These are phyloP conservation scores for Heliconius erato DNA, from an alignment of 2,888 invertebrate genomes.

Conservation along the genomic window DNA sequence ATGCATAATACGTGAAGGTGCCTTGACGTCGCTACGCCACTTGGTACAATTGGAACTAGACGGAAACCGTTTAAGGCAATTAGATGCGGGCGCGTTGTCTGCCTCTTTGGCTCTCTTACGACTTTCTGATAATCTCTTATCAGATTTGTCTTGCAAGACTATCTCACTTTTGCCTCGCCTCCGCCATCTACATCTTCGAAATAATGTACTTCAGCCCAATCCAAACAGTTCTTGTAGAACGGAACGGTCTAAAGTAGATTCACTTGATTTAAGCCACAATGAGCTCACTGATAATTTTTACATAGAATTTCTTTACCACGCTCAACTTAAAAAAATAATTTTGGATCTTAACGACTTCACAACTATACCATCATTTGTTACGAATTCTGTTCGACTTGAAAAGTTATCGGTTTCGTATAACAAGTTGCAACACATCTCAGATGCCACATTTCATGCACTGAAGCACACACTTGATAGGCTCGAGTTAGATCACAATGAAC, in stretches of 20 bases:
- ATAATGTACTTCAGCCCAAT: conserved; percentile 64
- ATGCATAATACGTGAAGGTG: conserved; percentile 72
- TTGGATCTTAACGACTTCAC: conserved; percentile 91
- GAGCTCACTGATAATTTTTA: conserved; percentile 88
- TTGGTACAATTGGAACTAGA: conserved; percentile 88
- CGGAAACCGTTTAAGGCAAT: conserved; percentile 87
- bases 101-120: conserved; percentile 87
- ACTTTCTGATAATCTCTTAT: conserved; percentile 88
- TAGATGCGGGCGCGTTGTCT: conserved; percentile 87
- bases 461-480: conserved; percentile 89
- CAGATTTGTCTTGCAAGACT: conserved; percentile 85
- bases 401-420: conserved; percentile 92
- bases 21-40: conserved; percentile 87
- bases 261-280: conserved; percentile 92
- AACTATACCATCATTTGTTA: conserved; percentile 87
- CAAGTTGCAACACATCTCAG: conserved; percentile 87
- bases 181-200: conserved; percentile 87
- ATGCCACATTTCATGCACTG: conserved; percentile 88
- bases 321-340: conserved; percentile 90
- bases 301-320: conserved; percentile 87
- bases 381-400: conserved; percentile 88
- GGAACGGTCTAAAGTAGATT: conserved; percentile 87
- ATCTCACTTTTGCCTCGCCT: conserved; percentile 85
- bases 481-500: conserved; percentile 91
- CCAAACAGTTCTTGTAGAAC: conserved; percentile 62